Evolutionary conservation across 2,888 invertebrate genomes (phyloP), one percentile per base, ranked within the genome.

Genomic region (Apodemia hepburni): DNA sequence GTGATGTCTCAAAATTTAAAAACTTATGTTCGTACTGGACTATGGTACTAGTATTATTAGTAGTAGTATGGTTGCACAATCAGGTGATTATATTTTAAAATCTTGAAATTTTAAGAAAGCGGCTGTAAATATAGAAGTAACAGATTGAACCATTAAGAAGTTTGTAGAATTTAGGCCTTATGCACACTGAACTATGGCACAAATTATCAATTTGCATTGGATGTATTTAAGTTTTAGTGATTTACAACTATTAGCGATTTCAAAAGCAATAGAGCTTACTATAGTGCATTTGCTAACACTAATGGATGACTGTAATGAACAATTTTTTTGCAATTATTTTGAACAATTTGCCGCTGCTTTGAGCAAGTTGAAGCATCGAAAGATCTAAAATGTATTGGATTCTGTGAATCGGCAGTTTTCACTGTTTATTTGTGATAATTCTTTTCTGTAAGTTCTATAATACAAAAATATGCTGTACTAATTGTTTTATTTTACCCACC

Each of bases 341-440:
- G 73, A 69, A 71, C 71, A 75, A 78, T 81, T 79, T 79, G 78
- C 64, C 72, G 74, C 70, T 66, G 4, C 57, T 57, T 51, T 64
- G 72, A 74, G 76, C 77, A 76, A 77, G 75, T 80, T 79, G 76
- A 70, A 67, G 70, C 71, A 71, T 62, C 64, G 65, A 65, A 74
- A 78, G 75, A 81, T 81, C 73, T 77, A 81, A 79, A 76, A 15
- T 72, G 76, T 76, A 69, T 82, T 80, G 81, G 88, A 90, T 90
- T 89, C 88, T 88, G 84, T 90, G 90, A 89, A 89, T 90, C 89
- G 78, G 84, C 74, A 72, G 84, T 87, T 88, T 85, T 87, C 83
- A 84, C 85, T 86, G 81, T 87, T 85, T 82, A 82, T 85, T 87
- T 88, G 89, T 90, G 90, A 89, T 89, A 87, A 82, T 82, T 77